These are phyloP conservation scores for Ursus arctos DNA, from an alignment of 2,113 vertebrate genomes.

Conservation along the genomic window DNA sequence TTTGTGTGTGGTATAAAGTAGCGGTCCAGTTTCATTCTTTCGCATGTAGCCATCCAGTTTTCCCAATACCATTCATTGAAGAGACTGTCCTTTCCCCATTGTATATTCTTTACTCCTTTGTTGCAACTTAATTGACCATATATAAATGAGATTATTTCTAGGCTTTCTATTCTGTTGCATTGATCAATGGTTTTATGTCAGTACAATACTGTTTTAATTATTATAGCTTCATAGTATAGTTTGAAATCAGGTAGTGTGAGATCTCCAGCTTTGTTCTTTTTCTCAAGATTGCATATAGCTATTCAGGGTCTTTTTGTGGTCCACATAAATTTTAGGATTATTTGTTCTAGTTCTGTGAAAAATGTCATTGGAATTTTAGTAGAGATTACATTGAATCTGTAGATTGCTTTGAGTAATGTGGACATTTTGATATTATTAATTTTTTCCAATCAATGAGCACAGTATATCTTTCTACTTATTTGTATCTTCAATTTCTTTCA, in stretches of 20 bases:
- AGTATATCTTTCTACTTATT: not conserved
- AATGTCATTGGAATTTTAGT: not conserved
- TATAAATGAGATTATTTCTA: not conserved
- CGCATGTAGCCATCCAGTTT: not conserved
- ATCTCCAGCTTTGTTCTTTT: not conserved
- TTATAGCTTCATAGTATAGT: not conserved
- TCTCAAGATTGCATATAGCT: not conserved
- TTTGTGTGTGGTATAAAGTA: not conserved
- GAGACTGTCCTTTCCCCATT: not conserved
- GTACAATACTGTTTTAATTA: not conserved
- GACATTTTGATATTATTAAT: not conserved
- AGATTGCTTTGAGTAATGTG: not conserved
- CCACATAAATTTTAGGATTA: not conserved
- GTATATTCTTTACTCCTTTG: not conserved
- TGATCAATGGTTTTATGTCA: not conserved
- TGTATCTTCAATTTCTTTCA: not conserved
- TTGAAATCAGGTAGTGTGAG: not conserved
- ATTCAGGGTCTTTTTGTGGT: not conserved
- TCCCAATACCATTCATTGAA: not conserved
- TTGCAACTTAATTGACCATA: not conserved
- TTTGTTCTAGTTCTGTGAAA: not conserved
- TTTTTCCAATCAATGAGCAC: not conserved
- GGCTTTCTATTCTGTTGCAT: not conserved
- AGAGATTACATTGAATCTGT: not conserved
- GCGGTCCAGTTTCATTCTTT: not conserved